Base-by-base conservation (phyloP, 2,113 vertebrate species). In the Proterorhinus semilunaris region DNA sequence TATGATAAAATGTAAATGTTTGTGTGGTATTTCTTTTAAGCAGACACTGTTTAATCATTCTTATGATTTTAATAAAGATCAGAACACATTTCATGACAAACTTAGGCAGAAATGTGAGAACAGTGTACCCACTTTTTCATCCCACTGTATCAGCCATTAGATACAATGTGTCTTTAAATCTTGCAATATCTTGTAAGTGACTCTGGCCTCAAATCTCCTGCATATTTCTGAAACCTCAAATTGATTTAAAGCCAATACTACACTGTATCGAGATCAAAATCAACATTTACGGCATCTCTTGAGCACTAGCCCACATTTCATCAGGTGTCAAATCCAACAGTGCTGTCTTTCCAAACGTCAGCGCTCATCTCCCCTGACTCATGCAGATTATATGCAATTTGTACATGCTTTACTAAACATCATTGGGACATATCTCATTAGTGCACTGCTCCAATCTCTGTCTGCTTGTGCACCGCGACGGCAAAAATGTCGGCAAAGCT, bases 401-500 rank as follows among this genome's bases (percentile, higher is more conserved):
- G 65, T 46, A 69, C 67, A 73, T 50, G 69, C 54, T 70, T n/a
- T 36, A 49, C 17, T 68, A 75, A 75, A 74, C 69, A 75, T 86
- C 78, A 78, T 63, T 27, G 71, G 68, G 86, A 70, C 71, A 67
- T 58, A 58, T 78, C 79, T 85, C 77, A 75, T 86, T 92, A 87
- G 76, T 27, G 53, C 71, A 70, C 66, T 68, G 62, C 62, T 77
- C 62, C 64, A 71, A 50, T 53, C 71, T 80, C 50, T 65, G 55
- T 83, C 75, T 86, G 65, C 71, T 65, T 75, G 21, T 80, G 71
- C 16, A 79, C 52, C 72, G 13, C 90, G 86, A 87, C 84, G 90
- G 87, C 82, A 89, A 84, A 86, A 90, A 87, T 90, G 74, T 90
- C 75, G 61, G 77, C 17, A 81, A 80, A 77, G 79, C 81, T 82